Evolutionary conservation across 23 tunicate genomes (phyloP), one percentile per base, ranked within the genome.

Genomic region (Trididemnum clinides): DNA sequence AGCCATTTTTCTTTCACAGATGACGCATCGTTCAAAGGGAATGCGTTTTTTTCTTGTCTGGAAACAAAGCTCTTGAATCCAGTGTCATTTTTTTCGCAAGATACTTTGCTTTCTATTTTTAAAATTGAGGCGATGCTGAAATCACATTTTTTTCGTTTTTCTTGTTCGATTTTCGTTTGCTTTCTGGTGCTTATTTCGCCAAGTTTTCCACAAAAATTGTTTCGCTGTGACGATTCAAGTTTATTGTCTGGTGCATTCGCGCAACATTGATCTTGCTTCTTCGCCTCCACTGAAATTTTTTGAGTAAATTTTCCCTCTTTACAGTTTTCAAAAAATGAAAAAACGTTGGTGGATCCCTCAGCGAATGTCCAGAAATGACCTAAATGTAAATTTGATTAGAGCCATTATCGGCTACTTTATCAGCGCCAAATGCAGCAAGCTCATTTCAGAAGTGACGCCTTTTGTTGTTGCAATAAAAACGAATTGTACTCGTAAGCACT

Each of bases 281-380:
- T 7, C 15, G 54, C 54, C 54, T 44, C 29, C 18, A 0, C 33
- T 19, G 18, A 12, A 26, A 19, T 15, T 21, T 64, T 25, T 22
- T 64, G 72, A 0, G 26, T 28, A 26, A 64, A 21, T 21, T 22
- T 57, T 10, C 21, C 37, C 18, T 20, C 34, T 22, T 21, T 28
- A 39, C n/a, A 19, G 63, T 38, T 84, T 72, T 85, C 83, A 23
- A 89, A 89, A 22, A 82, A 37, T 2, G 88, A 33, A 22, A 84
- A 89, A 20, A 85, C 84, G 20, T 89, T 66, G 6, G 80, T 74
- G 23, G 95, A 89, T 3, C 78, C 88, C 33, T 84, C 81, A 50
- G 95, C 88, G 29, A 89, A 89, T 0, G 95, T 89, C 95, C 95
- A 89, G 70, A 63, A 89, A 64, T 89, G 88, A 0, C 95, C 95